These are phyloP conservation scores for Silurus meridionalis DNA, from an alignment of 2,113 vertebrate species.

Conservation along the genomic window DNA sequence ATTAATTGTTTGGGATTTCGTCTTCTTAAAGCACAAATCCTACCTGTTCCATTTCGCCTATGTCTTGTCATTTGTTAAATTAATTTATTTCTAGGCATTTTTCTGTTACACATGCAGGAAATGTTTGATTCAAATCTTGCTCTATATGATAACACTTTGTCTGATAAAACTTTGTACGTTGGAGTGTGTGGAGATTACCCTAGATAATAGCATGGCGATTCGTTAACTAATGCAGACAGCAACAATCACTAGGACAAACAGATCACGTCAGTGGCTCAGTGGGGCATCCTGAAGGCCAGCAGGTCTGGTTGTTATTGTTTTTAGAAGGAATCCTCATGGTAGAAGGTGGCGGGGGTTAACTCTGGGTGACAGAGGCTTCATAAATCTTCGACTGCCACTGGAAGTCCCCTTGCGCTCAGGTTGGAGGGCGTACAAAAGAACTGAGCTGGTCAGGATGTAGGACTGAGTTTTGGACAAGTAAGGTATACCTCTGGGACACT, in stretches of 20 bases:
- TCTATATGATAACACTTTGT: not conserved
- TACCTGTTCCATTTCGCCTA: not conserved
- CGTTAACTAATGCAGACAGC: slow-evolving; percentile 59
- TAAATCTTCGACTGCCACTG: slow-evolving; percentile 88
- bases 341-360: slow-evolving; percentile 77
- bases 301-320: slow-evolving; percentile 89
- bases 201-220: slow-evolving; percentile 8
- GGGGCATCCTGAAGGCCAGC: slow-evolving; percentile 70
- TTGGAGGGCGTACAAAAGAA: slow-evolving; percentile 86
- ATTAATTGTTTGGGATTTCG: not conserved
- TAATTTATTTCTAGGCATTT: not conserved
- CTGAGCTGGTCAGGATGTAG: slow-evolving; percentile 86
- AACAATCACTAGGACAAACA: slow-evolving; percentile 82
- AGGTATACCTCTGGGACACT: slow-evolving; percentile 74
- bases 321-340: slow-evolving; percentile 81
- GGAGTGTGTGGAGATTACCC: not conserved
- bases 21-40: not conserved
- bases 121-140: slow-evolving; percentile 5
- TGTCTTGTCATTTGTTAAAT: not conserved
- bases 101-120: slow-evolving; percentile 1
- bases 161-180: not conserved
- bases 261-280: slow-evolving; percentile 72
- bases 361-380: slow-evolving; percentile 77
- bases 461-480: slow-evolving; percentile 57
- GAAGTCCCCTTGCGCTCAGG: slow-evolving; percentile 83